Conservation (phyloP, 2,888 invertebrate species). For the Sylvicola cinctus region DNA sequence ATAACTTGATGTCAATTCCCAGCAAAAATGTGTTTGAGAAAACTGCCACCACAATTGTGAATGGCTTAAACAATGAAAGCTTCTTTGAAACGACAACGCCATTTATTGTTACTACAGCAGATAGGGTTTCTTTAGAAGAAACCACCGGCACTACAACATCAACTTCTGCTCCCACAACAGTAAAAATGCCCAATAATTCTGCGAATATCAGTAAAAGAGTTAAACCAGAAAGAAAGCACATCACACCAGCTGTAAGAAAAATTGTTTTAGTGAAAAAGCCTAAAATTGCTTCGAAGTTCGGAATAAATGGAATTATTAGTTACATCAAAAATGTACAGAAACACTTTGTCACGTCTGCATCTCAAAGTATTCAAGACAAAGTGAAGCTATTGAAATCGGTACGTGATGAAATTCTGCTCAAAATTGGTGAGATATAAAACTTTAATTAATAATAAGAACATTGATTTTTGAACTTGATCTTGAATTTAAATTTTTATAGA, state of each 20-base stretch:
- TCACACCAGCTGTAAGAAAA: neutral
- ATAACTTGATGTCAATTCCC: too few relatives aligned
- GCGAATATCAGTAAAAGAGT: too few relatives aligned
- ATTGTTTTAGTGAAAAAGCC: neutral
- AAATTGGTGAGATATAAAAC: conserved; percentile 36
- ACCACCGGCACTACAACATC: too few relatives aligned
- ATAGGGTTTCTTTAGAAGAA: too few relatives aligned
- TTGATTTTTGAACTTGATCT: neutral
- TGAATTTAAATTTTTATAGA: conserved; percentile 17
- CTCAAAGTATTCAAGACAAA: conserved; percentile 18
- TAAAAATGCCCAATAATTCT: too few relatives aligned
- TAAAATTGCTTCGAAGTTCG: conserved; percentile 1
- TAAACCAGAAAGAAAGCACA: too few relatives aligned
- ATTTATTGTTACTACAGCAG: too few relatives aligned
- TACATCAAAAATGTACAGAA: conserved; percentile 19
- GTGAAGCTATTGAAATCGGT: conserved; percentile 17
- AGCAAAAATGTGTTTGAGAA: too few relatives aligned
- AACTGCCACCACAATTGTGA: too few relatives aligned
- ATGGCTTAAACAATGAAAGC: too few relatives aligned
- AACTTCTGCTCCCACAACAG: too few relatives aligned
- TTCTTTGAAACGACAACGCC: too few relatives aligned
- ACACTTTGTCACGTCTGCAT: conserved; percentile 16
- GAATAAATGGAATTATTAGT: conserved; percentile 16
- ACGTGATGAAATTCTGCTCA: conserved; percentile 32
- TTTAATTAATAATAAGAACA: conserved; percentile 15